phyloP scores from a whole-genome alignment of 2,113 vertebrate genomes.

The Notothenia coriiceps region DNA sequence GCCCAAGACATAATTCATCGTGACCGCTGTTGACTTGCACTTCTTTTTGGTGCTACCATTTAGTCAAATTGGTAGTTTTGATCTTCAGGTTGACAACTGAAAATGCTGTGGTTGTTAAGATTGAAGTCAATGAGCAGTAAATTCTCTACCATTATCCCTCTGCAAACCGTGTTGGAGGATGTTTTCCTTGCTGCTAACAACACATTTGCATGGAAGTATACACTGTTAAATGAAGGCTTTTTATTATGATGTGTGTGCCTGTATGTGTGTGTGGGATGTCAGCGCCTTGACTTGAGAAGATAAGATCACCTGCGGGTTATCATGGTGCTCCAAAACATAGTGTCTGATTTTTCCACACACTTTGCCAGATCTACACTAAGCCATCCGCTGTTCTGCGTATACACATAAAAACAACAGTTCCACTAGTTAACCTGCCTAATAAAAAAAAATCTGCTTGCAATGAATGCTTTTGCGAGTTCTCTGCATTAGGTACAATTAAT shows the following conservation, averaged over 20 bases:
- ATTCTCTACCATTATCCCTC: slow-evolving; percentile 66
- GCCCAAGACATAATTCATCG: slow-evolving; percentile 63
- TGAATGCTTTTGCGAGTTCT: neutral
- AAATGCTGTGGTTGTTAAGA: slow-evolving; percentile 59
- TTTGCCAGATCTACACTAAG: slow-evolving; percentile 52
- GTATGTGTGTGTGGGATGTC: slow-evolving; percentile 14
- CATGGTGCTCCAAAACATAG: slow-evolving; percentile 26
- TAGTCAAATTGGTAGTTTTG: slow-evolving; percentile 71
- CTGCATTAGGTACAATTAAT: neutral
- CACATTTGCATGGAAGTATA: slow-evolving; percentile 26
- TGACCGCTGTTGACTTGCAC: slow-evolving; percentile 58
- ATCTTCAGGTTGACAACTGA: slow-evolving; percentile 66
- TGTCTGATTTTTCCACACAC: slow-evolving; percentile 56
- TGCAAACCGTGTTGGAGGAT: slow-evolving; percentile 48
- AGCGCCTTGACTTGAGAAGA: slow-evolving; percentile 37
- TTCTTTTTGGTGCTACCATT: slow-evolving; percentile 66
- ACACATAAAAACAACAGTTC: slow-evolving; percentile 40
- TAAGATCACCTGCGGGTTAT: slow-evolving; percentile 65
- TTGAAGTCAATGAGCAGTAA: slow-evolving; percentile 57
- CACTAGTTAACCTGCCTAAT: slow-evolving; percentile 16
- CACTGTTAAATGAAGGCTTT: slow-evolving; percentile 5
- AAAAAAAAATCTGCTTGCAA: slow-evolving; percentile 26
- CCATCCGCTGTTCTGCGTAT: slow-evolving; percentile 39
- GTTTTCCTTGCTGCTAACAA: slow-evolving; percentile 48
- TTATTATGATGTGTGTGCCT: slow-evolving; percentile 4